Base-by-base conservation (phyloP, 2,113 vertebrate species). In the Puntigrus tetrazona region DNA sequence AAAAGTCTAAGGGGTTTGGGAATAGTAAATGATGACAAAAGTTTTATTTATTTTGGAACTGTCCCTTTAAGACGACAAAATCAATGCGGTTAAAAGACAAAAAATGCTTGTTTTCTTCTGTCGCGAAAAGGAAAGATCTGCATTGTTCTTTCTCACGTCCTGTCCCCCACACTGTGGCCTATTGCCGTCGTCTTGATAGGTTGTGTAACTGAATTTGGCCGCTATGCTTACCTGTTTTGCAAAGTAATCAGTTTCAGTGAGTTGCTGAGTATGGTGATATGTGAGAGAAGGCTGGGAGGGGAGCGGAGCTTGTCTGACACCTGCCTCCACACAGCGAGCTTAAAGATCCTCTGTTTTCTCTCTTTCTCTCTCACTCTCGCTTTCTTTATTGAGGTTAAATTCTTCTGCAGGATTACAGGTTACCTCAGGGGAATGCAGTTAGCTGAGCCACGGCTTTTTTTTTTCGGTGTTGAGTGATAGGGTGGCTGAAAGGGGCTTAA, bases 401-500 rank as follows among this genome's bases (percentile, higher is more conserved):
- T 93, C 91, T 88, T 93, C 73, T 63, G 84, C 77, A 83, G 91
- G 92, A 93, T 93, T 93, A 92, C 87, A 78, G 85, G 86, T 89
- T 89, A 89, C 91, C 89, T 91, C 88, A 83, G 8, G 86, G 89
- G 88, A 90, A 90, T 88, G 82, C 86, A 90, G 91, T 88, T 87
- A 85, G 89, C 90, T 89, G 78, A 84, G 70, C 89, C 81, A 84
- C 57, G 72, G 84, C 89, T 89, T 87, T 92, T 89, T 89, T 41
- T 41, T 41, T 13, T 45, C 50, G 76, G 87, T 89, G 91, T 88
- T 92, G 92, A 93, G 88, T 93, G 94, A 94, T 92, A 85, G 89
- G 90, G 86, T 83, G 69, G 86, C 91, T 92, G 91, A 92, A 93
- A 93, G 91, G 91, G 86, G 91, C 90, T 94, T 93, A 94, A 93